Conservation (phyloP, 2,797 vertebrate genomes). For the Pelochelys cantorii region DNA sequence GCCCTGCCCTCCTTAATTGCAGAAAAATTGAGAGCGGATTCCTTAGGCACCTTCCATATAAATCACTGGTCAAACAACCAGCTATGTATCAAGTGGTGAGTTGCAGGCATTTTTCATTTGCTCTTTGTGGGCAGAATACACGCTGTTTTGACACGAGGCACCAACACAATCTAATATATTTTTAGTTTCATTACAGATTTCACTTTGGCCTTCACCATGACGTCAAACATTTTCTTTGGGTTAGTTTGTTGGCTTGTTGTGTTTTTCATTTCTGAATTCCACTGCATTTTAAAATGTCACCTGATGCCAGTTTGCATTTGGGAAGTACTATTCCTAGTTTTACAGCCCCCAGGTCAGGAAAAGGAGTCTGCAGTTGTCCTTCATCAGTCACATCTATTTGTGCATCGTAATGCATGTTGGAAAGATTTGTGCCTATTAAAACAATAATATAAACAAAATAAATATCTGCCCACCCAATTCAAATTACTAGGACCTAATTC, state of each 20-base stretch:
- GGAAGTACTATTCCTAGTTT: constrained; percentile 24
- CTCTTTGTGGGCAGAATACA: not conserved
- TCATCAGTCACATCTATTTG: constrained; percentile 25
- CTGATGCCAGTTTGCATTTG: constrained; percentile 45
- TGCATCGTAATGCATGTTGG: not conserved
- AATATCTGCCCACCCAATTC: not conserved
- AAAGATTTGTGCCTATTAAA: not conserved
- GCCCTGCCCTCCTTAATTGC: constrained; percentile 75
- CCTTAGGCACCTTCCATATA: constrained; percentile 64
- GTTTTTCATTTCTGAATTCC: not conserved
- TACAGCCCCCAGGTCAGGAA: constrained; percentile 9
- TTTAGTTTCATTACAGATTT: not conserved
- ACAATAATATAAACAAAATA: not conserved
- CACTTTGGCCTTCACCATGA: not conserved
- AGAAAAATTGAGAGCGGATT: constrained; percentile 73
- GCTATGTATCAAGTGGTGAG: constrained; percentile 59
- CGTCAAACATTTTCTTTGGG: not conserved
- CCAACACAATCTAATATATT: not conserved
- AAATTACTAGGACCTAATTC: not conserved
- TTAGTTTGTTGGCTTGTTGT: not conserved
- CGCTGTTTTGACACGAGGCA: not conserved
- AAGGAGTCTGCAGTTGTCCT: constrained; percentile 32
- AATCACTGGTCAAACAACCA: constrained; percentile 73
- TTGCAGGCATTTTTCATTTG: constrained; percentile 10
- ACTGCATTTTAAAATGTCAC: not conserved